Evolutionary conservation across 1,140 invertebrate genomes (phyloP).

Genomic region (Brachionus paranguensis): DNA sequence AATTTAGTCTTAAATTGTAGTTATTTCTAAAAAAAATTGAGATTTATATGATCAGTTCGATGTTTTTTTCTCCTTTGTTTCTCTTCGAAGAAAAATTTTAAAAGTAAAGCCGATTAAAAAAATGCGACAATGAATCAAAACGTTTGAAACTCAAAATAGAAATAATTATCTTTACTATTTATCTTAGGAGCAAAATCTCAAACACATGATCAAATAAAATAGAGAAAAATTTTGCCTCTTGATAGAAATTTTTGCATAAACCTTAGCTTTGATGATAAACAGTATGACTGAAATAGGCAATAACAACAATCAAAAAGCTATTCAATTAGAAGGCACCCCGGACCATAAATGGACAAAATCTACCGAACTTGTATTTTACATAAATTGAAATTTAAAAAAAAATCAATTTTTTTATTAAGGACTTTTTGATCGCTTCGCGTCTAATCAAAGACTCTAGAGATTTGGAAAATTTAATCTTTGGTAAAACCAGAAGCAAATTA

Average conservation of each 20-base stretch:
- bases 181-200: background rate
- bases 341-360: background rate
- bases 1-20: no score
- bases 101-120: no score
- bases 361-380: background rate
- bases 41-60: no score
- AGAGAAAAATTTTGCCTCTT: background rate
- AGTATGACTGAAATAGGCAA: background rate
- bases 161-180: background rate
- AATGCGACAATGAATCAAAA: background rate
- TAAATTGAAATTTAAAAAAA: background rate
- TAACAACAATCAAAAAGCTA: background rate
- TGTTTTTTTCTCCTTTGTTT: no score
- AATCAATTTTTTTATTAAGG: slow-evolving; percentile 43
- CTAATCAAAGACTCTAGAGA: slow-evolving; percentile 55
- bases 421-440: slow-evolving; percentile 52
- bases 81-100: no score
- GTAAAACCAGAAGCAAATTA: slow-evolving; percentile 50
- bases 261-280: background rate
- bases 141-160: background rate
- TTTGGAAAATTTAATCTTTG: slow-evolving; percentile 54
- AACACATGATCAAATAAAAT: background rate
- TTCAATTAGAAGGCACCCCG: background rate
- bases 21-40: no score
- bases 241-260: background rate